Conservation (phyloP, 2,888 invertebrate genomes). For the Caenorhabditis drosophilae region DNA sequence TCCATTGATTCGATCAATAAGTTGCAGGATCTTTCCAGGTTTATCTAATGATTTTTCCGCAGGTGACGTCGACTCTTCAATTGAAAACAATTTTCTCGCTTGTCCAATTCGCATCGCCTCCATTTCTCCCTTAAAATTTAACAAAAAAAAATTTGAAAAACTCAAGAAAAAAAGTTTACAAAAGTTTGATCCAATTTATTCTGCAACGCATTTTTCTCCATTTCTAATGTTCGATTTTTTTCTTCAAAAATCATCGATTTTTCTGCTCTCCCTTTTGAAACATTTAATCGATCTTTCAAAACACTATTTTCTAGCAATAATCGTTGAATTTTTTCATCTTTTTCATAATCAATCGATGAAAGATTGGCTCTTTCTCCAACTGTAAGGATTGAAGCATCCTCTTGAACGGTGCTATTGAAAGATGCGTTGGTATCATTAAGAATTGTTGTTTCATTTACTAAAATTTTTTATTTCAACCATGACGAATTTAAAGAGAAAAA, state of each 20-base stretch:
- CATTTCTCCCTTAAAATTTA: conserved; percentile 24
- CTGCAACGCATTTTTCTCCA: conserved; percentile 25
- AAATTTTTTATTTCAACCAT: neutral
- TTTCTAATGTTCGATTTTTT: conserved; percentile 17
- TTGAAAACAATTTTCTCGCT: conserved; percentile 17
- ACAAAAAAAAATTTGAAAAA: conserved; percentile 2
- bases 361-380: conserved; percentile 20
- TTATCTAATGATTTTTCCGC: conserved; percentile 10
- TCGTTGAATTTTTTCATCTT: conserved; percentile 38
- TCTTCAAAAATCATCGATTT: conserved; percentile 33
- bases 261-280: conserved; percentile 29
- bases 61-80: too few relatives aligned
- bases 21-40: conserved; percentile 12
- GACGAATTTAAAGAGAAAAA: neutral
- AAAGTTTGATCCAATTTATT: conserved; percentile 25
- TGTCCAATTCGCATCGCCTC: conserved; percentile 30
- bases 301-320: conserved; percentile 35
- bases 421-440: conserved; percentile 13
- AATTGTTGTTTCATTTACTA: conserved; percentile 7
- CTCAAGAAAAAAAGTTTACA: conserved; percentile 14
- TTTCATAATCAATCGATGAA: conserved; percentile 29
- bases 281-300: conserved; percentile 28
- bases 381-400: conserved; percentile 27
- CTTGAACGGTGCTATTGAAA: neutral
- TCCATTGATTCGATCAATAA: conserved; percentile 21